Evolutionary conservation across 2,113 vertebrate species (phyloP).

Genomic region (Delphinus delphis): DNA sequence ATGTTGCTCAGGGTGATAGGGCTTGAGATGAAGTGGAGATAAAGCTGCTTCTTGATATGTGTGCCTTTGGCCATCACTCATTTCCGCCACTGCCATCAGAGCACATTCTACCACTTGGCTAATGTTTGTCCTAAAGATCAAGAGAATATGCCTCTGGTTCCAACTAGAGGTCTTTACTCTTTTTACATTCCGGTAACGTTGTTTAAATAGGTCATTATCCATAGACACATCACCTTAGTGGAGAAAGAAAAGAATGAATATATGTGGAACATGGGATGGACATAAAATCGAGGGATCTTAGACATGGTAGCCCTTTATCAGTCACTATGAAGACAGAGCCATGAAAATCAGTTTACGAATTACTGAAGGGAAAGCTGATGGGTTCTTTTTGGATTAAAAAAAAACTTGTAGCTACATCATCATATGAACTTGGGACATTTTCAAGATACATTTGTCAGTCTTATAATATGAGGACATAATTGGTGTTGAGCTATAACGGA

Average conservation of each 20-base stretch:
- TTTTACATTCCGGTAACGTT: not conserved
- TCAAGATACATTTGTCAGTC: not conserved
- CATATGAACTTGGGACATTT: not conserved
- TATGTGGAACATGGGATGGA: too few relatives aligned
- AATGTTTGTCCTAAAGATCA: not conserved
- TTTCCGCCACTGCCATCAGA: not conserved
- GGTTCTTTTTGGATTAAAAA: not conserved
- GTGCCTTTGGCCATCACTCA: not conserved
- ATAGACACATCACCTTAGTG: not conserved
- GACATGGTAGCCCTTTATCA: not conserved
- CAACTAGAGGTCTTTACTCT: not conserved
- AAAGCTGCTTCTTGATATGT: accelerated
- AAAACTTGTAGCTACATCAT: not conserved
- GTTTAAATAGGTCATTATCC: not conserved
- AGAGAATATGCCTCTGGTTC: not conserved
- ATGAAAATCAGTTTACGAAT: not conserved
- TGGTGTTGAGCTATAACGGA: not conserved
- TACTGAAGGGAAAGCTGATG: not conserved
- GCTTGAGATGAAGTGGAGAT: not conserved
- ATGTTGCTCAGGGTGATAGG: not conserved
- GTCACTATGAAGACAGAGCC: not conserved
- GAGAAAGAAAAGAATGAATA: not conserved
- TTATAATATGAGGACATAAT: not conserved
- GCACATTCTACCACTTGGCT: accelerated
- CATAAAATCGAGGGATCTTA: not conserved